These are phyloP conservation scores for Aethes cnicana DNA, from an alignment of 2,888 invertebrate species.

Conservation along the genomic window DNA sequence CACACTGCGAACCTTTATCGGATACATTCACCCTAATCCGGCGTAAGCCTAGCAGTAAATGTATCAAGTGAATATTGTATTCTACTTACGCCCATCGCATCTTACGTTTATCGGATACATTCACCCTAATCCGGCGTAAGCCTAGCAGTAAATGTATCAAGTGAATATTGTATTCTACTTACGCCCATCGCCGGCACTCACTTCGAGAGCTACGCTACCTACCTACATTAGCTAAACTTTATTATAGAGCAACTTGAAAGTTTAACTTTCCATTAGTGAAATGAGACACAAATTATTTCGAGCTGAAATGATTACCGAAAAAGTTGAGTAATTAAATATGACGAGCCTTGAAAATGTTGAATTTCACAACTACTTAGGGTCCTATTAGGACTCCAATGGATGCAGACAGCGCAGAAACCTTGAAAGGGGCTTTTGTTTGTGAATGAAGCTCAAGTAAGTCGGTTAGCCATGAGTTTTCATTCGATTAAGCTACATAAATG, in stretches of 20 bases:
- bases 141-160: slow-evolving; percentile 55
- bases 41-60: slow-evolving; percentile 56
- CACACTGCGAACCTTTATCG: too few relatives aligned
- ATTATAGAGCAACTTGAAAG: slow-evolving; percentile 23
- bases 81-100: slow-evolving; percentile 44
- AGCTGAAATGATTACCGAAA: neutral
- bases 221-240: slow-evolving; percentile 19
- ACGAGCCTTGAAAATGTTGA: too few relatives aligned
- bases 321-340: too few relatives aligned
- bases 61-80: slow-evolving; percentile 51
- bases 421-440: too few relatives aligned
- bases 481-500: too few relatives aligned
- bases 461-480: too few relatives aligned
- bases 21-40: slow-evolving; percentile 52
- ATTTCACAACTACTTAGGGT: too few relatives aligned
- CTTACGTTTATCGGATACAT: slow-evolving; percentile 45
- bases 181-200: slow-evolving; percentile 44
- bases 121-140: slow-evolving; percentile 54
- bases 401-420: too few relatives aligned
- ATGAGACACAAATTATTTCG: slow-evolving; percentile 15
- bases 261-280: slow-evolving; percentile 23
- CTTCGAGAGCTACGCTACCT: slow-evolving; percentile 13
- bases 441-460: too few relatives aligned
- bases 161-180: slow-evolving; percentile 49
- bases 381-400: too few relatives aligned